Evolutionary conservation across 2,113 vertebrate species (phyloP).

Genomic region (Melanotaenia duboulayi): DNA sequence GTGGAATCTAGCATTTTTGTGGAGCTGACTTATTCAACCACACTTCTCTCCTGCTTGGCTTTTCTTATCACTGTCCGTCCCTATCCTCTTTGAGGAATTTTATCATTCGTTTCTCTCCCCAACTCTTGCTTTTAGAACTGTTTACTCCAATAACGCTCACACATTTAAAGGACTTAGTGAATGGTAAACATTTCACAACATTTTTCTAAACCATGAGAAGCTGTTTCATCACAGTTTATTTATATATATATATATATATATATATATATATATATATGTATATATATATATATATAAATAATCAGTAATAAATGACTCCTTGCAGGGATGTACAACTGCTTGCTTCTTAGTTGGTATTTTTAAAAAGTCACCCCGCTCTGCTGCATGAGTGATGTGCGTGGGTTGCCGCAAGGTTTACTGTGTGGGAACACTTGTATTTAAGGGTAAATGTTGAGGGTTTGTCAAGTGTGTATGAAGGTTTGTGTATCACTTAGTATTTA

Average conservation of each 20-base stretch:
- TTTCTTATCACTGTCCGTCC: conserved; percentile 30
- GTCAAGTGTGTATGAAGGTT: conserved; percentile 36
- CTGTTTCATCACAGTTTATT: conserved; percentile 42
- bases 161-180: conserved; percentile 36
- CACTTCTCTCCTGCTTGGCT: conserved; percentile 14
- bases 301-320: conserved; percentile 59
- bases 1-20: not conserved
- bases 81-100: conserved; percentile 14
- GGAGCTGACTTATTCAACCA: conserved; percentile 26
- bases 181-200: conserved; percentile 58
- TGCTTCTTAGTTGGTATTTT: conserved; percentile 47
- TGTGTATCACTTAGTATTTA: conserved; percentile 5
- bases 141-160: conserved; percentile 13
- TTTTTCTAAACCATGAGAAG: conserved; percentile 43
- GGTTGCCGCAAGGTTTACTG: conserved; percentile 34
- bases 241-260: too few species aligned
- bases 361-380: conserved; percentile 47
- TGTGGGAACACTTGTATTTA: conserved; percentile 56
- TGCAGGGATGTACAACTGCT: conserved; percentile 40
- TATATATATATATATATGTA: too few species aligned
- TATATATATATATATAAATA: too few species aligned
- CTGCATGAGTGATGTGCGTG: conserved; percentile 41
- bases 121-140: conserved; percentile 25
- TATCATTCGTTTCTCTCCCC: conserved; percentile 26
- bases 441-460: conserved; percentile 47